Evolutionary conservation across 2,888 invertebrate species (phyloP).

Genomic region (Archaeoteleia sp.): DNA sequence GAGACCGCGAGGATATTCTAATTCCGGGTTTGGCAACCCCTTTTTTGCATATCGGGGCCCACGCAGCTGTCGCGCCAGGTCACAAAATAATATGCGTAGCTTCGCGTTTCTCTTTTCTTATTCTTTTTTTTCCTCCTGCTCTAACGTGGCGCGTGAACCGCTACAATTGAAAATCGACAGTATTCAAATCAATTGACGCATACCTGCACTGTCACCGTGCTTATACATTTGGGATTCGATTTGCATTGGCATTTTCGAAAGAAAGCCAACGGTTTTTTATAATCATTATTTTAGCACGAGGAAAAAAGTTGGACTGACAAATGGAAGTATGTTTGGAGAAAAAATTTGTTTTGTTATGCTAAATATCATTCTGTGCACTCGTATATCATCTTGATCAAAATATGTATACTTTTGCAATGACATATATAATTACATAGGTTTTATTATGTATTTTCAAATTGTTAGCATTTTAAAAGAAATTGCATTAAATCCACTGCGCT

Average conservation of each 20-base stretch:
- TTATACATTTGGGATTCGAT: conserved; percentile 11
- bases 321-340: too few species aligned
- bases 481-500: too few species aligned
- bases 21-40: conserved; percentile 71
- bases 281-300: too few species aligned
- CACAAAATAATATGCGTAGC: conserved; percentile 67
- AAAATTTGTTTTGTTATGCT: too few species aligned
- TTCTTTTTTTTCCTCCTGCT: conserved; percentile 40
- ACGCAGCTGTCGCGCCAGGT: conserved; percentile 71
- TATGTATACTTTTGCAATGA: too few species aligned
- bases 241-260: conserved; percentile 10
- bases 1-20: conserved; percentile 75
- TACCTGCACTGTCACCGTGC: conserved; percentile 10
- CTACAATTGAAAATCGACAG: conserved; percentile 69
- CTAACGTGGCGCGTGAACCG: conserved; percentile 57
- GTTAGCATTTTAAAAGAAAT: too few species aligned
- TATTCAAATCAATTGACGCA: conserved; percentile 65
- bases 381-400: too few species aligned
- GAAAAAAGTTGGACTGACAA: too few species aligned
- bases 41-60: conserved; percentile 72
- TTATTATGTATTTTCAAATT: too few species aligned
- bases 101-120: conserved; percentile 54
- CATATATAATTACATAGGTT: too few species aligned
- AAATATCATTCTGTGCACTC: too few species aligned
- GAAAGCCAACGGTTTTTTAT: conserved; percentile 4